These are phyloP conservation scores for Hemicrepidius hirtus DNA, from an alignment of 2,888 invertebrate species.

Conservation along the genomic window DNA sequence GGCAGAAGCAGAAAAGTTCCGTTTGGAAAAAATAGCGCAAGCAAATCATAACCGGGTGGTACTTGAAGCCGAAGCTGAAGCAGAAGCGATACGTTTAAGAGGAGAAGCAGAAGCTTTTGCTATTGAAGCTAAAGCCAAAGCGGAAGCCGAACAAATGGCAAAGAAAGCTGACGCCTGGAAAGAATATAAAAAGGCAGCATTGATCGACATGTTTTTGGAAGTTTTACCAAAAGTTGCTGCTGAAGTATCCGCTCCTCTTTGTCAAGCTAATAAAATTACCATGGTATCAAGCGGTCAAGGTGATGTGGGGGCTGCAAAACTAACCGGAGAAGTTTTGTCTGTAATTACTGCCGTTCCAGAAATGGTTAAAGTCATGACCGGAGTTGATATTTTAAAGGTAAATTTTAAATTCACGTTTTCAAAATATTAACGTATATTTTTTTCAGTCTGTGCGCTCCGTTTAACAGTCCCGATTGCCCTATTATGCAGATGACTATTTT, in stretches of 20 bases:
- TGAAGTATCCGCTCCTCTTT: constrained; percentile 95
- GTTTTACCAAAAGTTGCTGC: constrained; percentile 97
- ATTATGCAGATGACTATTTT: background rate
- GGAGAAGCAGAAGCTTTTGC: constrained; percentile 95
- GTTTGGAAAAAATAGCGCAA: constrained; percentile 94
- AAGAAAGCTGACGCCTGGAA: constrained; percentile 98
- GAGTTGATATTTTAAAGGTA: constrained; percentile 94
- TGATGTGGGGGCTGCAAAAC: constrained; percentile 94
- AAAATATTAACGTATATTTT: background rate
- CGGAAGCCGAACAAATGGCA: constrained; percentile 97
- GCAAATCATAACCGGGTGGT: constrained; percentile 91
- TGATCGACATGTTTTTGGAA: constrained; percentile 97
- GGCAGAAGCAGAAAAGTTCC: constrained; percentile 95
- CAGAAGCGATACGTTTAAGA: constrained; percentile 89
- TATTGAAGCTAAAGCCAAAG: constrained; percentile 94
- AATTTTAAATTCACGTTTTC: background rate
- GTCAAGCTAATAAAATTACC: constrained; percentile 95
- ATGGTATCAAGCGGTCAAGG: constrained; percentile 96
- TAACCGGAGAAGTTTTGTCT: constrained; percentile 94
- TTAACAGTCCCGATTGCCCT: background rate
- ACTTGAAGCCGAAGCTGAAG: constrained; percentile 97
- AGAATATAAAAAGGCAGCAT: constrained; percentile 96
- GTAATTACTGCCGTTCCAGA: constrained; percentile 95
- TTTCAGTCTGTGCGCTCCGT: constrained; percentile 30
- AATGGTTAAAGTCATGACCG: constrained; percentile 93